These are phyloP conservation scores for Nerophis lumbriciformis DNA, from an alignment of 2,113 vertebrate species.

Conservation along the genomic window DNA sequence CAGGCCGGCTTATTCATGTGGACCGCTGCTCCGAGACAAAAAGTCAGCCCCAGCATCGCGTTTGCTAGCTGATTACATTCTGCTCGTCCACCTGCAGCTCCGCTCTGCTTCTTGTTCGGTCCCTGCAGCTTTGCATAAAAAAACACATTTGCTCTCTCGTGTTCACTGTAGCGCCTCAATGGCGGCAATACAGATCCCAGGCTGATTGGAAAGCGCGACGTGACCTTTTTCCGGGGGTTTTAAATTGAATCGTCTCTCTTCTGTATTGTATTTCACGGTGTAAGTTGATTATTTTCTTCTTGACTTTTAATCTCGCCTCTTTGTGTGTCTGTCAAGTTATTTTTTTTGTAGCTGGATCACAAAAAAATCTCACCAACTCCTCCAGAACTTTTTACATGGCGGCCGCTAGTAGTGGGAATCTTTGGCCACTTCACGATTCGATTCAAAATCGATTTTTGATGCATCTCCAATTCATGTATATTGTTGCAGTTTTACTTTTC, in stretches of 20 bases:
- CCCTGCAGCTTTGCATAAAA: conserved; percentile 52
- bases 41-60: conserved; percentile 1
- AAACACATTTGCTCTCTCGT: conserved; percentile 38
- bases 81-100: conserved; percentile 43
- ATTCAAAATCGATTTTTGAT: too few species aligned
- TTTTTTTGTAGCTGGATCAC: not conserved
- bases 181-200: conserved; percentile 19
- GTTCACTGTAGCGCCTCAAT: conserved; percentile 30
- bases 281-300: conserved; percentile 1
- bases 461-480: too few species aligned
- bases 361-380: not conserved
- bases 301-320: not conserved
- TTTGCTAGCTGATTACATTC: conserved; percentile 54
- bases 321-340: not conserved
- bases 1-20: conserved; percentile 56
- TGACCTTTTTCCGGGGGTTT: not conserved
- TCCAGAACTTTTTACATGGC: too few species aligned
- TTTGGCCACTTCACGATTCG: too few species aligned
- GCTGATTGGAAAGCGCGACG: conserved; percentile 29
- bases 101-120: conserved; percentile 20
- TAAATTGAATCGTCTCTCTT: conserved; percentile 6
- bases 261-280: not conserved
- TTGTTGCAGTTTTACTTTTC: too few species aligned
- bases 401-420: too few species aligned
- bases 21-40: conserved; percentile 59